These are phyloP conservation scores for Cephalopterus ornatus DNA, from an alignment of 2,113 vertebrate species.

Conservation along the genomic window DNA sequence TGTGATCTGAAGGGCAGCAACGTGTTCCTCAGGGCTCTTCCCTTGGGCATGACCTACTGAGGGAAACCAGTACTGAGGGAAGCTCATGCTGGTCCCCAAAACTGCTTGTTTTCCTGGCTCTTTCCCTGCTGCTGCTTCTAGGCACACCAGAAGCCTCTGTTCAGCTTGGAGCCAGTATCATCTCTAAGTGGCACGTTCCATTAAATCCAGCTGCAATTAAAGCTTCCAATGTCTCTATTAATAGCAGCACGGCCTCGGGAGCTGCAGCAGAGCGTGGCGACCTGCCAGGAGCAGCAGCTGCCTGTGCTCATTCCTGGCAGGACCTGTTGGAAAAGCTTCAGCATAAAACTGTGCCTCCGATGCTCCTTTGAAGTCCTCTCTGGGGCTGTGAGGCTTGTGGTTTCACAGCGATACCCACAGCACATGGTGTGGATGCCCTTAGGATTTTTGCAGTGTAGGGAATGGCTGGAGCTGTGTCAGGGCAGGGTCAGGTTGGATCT, in stretches of 20 bases:
- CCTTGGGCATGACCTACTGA: neutral
- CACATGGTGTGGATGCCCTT: accelerated
- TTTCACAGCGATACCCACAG: neutral
- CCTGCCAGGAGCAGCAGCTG: constrained; percentile 39
- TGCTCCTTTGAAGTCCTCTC: neutral
- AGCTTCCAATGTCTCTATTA: constrained; percentile 31
- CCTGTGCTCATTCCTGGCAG: neutral
- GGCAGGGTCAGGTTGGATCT: accelerated
- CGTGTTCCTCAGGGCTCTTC: neutral
- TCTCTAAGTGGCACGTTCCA: neutral
- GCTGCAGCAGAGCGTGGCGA: neutral
- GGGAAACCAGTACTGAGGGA: neutral
- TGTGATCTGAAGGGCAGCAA: neutral
- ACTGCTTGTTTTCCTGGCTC: neutral
- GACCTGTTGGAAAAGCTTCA: neutral
- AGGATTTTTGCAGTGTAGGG: neutral
- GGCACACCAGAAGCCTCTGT: neutral
- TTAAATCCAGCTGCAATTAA: constrained; percentile 23
- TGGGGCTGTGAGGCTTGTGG: neutral
- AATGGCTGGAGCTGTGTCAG: neutral
- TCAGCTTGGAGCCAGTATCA: neutral
- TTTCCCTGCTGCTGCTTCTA: neutral
- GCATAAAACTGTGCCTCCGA: neutral
- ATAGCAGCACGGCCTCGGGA: neutral
- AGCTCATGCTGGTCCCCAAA: neutral